These are phyloP conservation scores for Cenopis cana DNA, from an alignment of 2,888 invertebrate genomes.

Conservation along the genomic window DNA sequence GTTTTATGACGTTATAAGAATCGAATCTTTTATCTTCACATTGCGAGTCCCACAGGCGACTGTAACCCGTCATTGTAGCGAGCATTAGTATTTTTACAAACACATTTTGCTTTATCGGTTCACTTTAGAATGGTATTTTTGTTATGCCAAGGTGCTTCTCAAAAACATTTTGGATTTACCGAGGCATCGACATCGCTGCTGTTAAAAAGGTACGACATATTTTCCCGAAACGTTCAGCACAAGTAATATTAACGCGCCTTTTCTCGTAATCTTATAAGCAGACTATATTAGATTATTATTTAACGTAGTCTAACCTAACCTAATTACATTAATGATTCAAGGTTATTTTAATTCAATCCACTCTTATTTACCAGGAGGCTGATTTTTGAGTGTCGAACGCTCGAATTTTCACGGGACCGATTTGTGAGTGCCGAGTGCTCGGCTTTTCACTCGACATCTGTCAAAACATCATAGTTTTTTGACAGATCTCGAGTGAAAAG, in stretches of 20 bases:
- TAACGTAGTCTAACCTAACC: too few species aligned
- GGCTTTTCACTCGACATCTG: too few species aligned
- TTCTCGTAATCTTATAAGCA: neutral
- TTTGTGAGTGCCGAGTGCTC: too few species aligned
- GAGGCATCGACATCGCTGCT: neutral
- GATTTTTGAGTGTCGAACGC: too few species aligned
- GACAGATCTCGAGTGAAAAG: too few species aligned
- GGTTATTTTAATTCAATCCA: neutral
- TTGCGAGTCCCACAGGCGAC: too few species aligned
- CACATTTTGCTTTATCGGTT: neutral
- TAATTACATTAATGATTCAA: too few species aligned
- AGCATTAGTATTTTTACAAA: constrained; percentile 23
- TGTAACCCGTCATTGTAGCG: neutral
- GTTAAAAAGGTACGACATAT: neutral
- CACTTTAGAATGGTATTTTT: neutral
- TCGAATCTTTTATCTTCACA: neutral
- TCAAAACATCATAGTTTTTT: too few species aligned
- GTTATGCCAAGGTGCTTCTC: neutral
- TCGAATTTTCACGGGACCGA: too few species aligned
- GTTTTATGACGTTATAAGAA: neutral
- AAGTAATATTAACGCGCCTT: neutral
- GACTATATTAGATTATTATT: too few species aligned
- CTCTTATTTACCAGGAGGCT: too few species aligned
- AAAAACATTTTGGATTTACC: neutral
- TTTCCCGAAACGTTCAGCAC: neutral